These are phyloP conservation scores for Trachelus troglodyta DNA, from an alignment of 2,888 invertebrate species.

Conservation along the genomic window DNA sequence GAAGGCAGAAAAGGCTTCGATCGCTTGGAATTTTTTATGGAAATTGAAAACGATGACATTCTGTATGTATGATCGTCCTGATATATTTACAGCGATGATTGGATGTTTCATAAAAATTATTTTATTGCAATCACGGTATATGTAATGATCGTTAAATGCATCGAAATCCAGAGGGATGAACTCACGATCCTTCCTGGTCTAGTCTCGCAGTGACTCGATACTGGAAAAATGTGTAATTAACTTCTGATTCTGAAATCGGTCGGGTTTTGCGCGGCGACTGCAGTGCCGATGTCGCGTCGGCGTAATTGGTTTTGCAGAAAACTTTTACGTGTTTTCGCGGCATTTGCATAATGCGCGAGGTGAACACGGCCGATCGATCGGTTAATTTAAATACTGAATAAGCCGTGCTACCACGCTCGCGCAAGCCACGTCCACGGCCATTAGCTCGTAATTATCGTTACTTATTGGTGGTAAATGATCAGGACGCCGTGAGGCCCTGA, in stretches of 20 bases:
- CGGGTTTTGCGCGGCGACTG: conserved; percentile 1
- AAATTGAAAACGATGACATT: background rate
- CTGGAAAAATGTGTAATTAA: conserved; percentile 59
- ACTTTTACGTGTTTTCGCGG: conserved; percentile 61
- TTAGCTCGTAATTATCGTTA: conserved; percentile 64
- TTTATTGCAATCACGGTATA: background rate
- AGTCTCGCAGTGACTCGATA: conserved; percentile 43
- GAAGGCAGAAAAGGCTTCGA: background rate
- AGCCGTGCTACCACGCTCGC: conserved; percentile 34
- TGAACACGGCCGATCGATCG: conserved; percentile 62
- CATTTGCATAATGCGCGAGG: conserved; percentile 64
- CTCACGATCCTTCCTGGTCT: background rate
- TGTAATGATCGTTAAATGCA: background rate
- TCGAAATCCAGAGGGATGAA: background rate
- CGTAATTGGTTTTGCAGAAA: conserved; percentile 63
- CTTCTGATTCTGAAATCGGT: conserved; percentile 29
- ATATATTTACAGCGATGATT: background rate
- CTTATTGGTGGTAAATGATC: conserved; percentile 55
- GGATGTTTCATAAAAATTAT: background rate
- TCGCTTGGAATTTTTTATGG: background rate
- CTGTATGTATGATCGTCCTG: background rate
- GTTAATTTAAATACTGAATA: conserved; percentile 65
- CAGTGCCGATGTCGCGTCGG: conserved; percentile 56
- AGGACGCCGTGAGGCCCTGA: background rate
- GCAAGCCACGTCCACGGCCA: conserved; percentile 41